These are phyloP conservation scores for Agrypnus murinus DNA, from an alignment of 2,888 invertebrate species.

Conservation along the genomic window DNA sequence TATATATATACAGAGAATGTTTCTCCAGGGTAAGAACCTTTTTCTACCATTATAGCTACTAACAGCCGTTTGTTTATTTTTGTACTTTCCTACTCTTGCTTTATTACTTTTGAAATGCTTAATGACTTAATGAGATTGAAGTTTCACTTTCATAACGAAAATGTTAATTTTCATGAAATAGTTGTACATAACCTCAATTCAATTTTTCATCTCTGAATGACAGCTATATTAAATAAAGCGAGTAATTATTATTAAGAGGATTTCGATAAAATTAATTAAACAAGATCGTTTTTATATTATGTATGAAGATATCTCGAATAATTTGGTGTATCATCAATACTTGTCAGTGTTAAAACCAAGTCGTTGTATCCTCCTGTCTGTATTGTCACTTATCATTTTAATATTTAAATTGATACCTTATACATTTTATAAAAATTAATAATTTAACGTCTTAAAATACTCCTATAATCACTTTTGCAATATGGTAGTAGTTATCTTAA, in stretches of 20 bases:
- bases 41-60: too few species aligned
- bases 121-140: background rate
- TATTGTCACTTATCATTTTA: too few species aligned
- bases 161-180: background rate
- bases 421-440: too few species aligned
- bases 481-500: constrained; percentile 2
- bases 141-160: constrained; percentile 11
- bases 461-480: background rate
- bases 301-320: background rate
- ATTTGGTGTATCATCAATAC: background rate
- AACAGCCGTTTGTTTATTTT: background rate
- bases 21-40: constrained; percentile 15
- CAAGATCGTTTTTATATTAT: too few species aligned
- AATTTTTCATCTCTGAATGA: constrained; percentile 1
- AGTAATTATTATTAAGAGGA: background rate
- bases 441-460: too few species aligned
- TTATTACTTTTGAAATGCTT: too few species aligned
- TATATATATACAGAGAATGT: too few species aligned
- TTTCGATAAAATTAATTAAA: too few species aligned
- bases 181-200: background rate
- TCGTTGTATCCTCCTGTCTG: background rate
- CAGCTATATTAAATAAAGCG: background rate
- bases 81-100: background rate
- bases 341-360: background rate
- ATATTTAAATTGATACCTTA: too few species aligned